Conservation (phyloP, 2,113 vertebrate genomes). For the Aythya baeri region DNA sequence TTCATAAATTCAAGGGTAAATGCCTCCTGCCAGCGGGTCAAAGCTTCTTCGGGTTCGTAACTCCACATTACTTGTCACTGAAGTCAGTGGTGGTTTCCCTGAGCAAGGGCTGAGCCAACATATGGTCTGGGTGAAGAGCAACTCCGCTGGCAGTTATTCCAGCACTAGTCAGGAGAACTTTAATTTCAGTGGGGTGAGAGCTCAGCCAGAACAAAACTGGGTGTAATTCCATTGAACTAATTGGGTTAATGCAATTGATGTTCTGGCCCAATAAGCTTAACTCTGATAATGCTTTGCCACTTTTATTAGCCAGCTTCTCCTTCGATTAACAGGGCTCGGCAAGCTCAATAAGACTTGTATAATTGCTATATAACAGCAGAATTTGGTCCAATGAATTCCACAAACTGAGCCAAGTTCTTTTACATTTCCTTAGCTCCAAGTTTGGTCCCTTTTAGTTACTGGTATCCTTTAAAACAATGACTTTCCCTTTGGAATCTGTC, state of each 20-base stretch:
- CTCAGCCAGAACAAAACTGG: background rate
- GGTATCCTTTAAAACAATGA: background rate
- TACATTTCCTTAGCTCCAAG: background rate
- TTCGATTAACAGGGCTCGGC: background rate
- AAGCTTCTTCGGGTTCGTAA: background rate
- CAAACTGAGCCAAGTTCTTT: background rate
- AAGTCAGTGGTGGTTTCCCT: conserved; percentile 28
- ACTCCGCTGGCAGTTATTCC: background rate
- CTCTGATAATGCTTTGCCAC: background rate
- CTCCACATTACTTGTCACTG: background rate
- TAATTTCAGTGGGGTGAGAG: background rate
- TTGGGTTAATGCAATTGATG: background rate
- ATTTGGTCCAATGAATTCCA: conserved; percentile 16
- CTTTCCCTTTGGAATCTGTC: background rate
- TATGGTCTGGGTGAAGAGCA: background rate
- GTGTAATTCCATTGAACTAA: conserved; percentile 13
- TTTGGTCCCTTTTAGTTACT: conserved; percentile 7
- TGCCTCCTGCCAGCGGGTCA: background rate
- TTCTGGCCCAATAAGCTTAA: background rate
- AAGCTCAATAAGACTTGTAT: background rate
- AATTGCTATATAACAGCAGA: background rate
- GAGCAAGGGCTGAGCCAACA: conserved; percentile 32
- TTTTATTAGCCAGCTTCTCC: background rate
- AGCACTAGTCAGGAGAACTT: background rate
- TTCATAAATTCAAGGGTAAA: conserved; percentile 19